Conservation (phyloP, 2,797 vertebrate genomes). For the Myiotriccus ornatus region DNA sequence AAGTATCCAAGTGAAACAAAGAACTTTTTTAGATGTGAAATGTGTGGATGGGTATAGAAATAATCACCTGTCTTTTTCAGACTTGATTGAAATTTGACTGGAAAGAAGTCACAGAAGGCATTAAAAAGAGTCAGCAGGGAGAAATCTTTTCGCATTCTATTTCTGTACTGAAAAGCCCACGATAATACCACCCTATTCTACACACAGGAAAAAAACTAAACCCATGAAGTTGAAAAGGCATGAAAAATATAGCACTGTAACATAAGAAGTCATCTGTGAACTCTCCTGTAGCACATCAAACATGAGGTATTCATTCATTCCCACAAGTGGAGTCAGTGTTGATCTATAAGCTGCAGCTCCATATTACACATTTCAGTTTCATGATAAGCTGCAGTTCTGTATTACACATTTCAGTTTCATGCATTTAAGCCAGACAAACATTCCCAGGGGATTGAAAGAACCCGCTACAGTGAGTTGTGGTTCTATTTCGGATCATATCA, state of each 20-base stretch:
- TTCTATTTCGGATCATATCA: slow-evolving; percentile 40
- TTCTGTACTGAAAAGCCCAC: neutral
- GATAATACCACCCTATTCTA: neutral
- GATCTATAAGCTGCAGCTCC: slow-evolving; percentile 59
- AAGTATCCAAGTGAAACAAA: neutral
- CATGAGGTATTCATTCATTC: slow-evolving; percentile 50
- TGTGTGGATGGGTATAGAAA: neutral
- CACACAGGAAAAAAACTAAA: neutral
- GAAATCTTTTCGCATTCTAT: neutral
- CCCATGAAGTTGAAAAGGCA: neutral
- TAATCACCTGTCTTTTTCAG: neutral
- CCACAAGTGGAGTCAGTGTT: slow-evolving; percentile 42
- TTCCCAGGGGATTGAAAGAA: slow-evolving; percentile 49
- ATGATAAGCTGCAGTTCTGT: slow-evolving; percentile 45
- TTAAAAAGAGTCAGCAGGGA: neutral
- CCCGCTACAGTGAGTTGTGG: slow-evolving; percentile 12
- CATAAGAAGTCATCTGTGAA: slow-evolving; percentile 42
- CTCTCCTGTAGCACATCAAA: slow-evolving; percentile 32
- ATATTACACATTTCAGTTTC: slow-evolving; percentile 44
- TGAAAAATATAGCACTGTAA: slow-evolving; percentile 8
- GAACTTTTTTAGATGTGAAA: neutral
- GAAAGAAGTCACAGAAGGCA: neutral
- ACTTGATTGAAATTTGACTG: neutral
- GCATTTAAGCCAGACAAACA: slow-evolving; percentile 53
- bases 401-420: slow-evolving; percentile 53